Conservation (phyloP, 2,888 invertebrate genomes). For the Prosapia bicincta region DNA sequence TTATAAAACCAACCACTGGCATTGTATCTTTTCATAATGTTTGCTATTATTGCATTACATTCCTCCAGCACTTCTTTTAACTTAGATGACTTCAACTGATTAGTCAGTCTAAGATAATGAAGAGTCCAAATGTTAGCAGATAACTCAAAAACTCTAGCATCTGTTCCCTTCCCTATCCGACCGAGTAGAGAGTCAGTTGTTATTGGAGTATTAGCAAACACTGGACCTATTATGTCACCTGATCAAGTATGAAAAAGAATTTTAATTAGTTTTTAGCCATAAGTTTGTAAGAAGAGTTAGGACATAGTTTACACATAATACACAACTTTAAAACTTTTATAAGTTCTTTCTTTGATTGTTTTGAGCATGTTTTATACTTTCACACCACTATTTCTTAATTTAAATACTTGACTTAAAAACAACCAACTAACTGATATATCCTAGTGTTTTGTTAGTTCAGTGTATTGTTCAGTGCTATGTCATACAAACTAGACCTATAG, state of each 20-base stretch:
- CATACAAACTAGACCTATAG: too few species aligned
- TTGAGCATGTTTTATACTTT: background rate
- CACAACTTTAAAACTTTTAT: too few species aligned
- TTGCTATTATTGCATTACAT: conserved; percentile 44
- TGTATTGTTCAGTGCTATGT: too few species aligned
- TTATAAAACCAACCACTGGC: conserved; percentile 45
- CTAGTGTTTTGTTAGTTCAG: too few species aligned
- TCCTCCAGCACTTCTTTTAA: conserved; percentile 46
- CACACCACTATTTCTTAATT: too few species aligned
- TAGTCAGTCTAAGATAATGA: conserved; percentile 52
- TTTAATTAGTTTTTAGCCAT: too few species aligned
- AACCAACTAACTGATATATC: too few species aligned
- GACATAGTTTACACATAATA: too few species aligned
- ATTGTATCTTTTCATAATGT: conserved; percentile 44
- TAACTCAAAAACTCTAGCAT: conserved; percentile 53
- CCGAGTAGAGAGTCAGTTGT: conserved; percentile 44
- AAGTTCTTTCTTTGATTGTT: background rate
- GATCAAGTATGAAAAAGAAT: too few species aligned
- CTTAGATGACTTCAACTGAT: conserved; percentile 47
- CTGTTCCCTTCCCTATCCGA: conserved; percentile 50
- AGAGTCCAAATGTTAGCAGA: conserved; percentile 53
- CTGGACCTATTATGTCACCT: conserved; percentile 55
- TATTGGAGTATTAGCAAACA: conserved; percentile 45
- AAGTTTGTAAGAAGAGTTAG: too few species aligned
- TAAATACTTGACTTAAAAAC: too few species aligned